Base-by-base conservation (phyloP, 1,140 invertebrate species). In the Arctopsyche grandis region DNA sequence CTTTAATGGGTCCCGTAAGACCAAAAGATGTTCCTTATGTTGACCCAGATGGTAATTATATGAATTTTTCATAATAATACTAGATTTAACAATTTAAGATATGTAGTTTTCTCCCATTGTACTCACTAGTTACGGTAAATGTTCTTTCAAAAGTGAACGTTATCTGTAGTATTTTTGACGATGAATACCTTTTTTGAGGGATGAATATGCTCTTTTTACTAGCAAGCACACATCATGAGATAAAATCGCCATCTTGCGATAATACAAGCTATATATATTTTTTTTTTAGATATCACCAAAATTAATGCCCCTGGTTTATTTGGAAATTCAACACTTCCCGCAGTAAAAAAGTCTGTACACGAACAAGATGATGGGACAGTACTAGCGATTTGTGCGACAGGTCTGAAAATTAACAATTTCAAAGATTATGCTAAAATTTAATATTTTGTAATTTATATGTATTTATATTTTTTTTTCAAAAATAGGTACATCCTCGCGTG, bases 301-400 rank as follows among this genome's bases (percentile, higher is more conserved):
- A 88, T 94, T 44, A 85, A 89, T 78, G 90, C 92, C 69, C 90
- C 91, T 10, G 85, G 85, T 71, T 89, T 92, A 70, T 91, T 91
- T 81, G 90, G 89, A 26, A 87, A 87, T 80, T 84, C 86, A 63
- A 86, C 85, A 24, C 82, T 88, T 75, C 81, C 90, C 52, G 84
- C 85, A 44, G 74, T 90, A 43, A 87, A 88, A 80, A 90, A 91
- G 12, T 91, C 92, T 10, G 91, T 98, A 4, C 98, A 99, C 86
- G 95, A 99, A 86, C 97, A 99, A 88, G 91, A 95, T 43, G 97
- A 99, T 87, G 95, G 96, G n/a, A 95, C 93, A 0, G 94, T 98
- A 83, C 91, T 97, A 81, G 93, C 93, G 7, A 88, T 97, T 78
- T 96, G 94, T 87, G 94, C 95, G 16, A 97, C 96, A 78, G 90